Conservation (phyloP, 2,797 vertebrate species). For the Propithecus deckenii region DNA sequence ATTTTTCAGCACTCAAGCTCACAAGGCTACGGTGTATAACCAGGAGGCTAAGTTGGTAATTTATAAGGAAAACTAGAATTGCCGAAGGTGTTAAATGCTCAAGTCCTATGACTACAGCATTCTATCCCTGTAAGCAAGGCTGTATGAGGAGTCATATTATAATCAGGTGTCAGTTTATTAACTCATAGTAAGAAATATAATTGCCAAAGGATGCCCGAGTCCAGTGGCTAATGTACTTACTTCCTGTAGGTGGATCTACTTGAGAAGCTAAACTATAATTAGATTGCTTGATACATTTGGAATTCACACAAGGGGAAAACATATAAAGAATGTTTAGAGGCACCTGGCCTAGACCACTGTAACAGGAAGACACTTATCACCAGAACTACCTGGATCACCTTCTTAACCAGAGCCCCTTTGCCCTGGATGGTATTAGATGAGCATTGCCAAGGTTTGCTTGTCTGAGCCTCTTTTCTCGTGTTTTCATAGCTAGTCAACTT, state of each 20-base stretch:
- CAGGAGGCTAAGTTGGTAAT: neutral
- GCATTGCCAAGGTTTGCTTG: neutral
- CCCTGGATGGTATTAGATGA: neutral
- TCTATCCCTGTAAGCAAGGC: neutral
- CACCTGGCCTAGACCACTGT: neutral
- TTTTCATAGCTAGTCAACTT: neutral
- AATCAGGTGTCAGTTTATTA: slow-evolving; percentile 1
- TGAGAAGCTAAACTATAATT: slow-evolving; percentile 13
- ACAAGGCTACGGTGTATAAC: neutral
- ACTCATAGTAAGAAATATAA: neutral
- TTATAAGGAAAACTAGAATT: slow-evolving; percentile 23
- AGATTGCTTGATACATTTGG: slow-evolving; percentile 1
- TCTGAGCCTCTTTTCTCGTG: neutral
- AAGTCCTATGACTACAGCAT: neutral
- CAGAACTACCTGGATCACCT: neutral
- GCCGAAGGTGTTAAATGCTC: neutral
- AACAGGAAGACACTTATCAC: neutral
- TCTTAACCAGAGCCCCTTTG: neutral
- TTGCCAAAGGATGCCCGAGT: neutral
- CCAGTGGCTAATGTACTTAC: neutral
- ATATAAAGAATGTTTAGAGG: slow-evolving; percentile 7
- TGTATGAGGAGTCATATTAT: neutral
- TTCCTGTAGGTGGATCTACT: neutral
- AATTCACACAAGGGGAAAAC: neutral
- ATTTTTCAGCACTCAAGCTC: neutral